These are phyloP conservation scores for Anseranas semipalmata DNA, from an alignment of 2,113 vertebrate genomes.

Conservation along the genomic window DNA sequence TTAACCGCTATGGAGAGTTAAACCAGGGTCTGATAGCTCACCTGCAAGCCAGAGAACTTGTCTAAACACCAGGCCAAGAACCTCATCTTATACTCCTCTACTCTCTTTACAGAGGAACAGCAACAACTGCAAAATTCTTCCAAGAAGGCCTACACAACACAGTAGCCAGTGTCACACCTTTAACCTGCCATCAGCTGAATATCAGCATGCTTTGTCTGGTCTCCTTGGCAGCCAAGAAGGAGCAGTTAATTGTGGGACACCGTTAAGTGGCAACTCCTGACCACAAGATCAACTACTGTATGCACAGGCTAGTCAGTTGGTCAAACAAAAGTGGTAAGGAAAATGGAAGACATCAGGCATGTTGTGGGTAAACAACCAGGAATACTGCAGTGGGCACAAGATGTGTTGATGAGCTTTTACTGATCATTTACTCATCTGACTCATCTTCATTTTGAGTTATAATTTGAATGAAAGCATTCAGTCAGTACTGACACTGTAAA, in stretches of 20 bases:
- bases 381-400: neutral
- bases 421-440: neutral
- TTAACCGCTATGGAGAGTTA: neutral
- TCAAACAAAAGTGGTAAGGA: neutral
- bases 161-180: neutral
- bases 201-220: neutral
- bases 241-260: neutral
- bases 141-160: neutral
- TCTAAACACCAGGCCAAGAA: neutral
- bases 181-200: neutral
- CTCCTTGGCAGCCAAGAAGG: neutral
- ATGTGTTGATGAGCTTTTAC: neutral
- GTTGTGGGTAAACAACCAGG: neutral
- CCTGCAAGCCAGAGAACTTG: neutral
- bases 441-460: neutral
- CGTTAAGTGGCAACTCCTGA: neutral
- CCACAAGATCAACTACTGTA: neutral
- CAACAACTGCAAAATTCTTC: neutral
- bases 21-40: neutral
- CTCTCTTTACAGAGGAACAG: neutral
- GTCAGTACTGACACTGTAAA: neutral
- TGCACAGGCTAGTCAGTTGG: accelerated
- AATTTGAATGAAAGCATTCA: neutral
- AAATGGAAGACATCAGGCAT: neutral
- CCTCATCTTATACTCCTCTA: neutral